Evolutionary conservation across 2,888 invertebrate species (phyloP).

Genomic region (Drosophila macrospina): DNA sequence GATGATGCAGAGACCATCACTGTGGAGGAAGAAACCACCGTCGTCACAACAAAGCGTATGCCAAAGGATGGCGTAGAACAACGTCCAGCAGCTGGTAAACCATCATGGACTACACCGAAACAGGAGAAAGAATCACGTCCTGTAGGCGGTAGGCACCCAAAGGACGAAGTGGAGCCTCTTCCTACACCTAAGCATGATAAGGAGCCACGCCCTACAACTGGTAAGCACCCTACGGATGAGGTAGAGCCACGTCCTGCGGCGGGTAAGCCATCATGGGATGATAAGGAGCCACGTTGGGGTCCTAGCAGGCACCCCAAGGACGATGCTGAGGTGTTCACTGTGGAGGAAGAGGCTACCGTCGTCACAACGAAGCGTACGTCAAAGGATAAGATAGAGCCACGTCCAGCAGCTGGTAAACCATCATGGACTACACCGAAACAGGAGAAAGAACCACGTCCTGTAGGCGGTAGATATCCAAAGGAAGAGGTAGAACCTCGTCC

Average conservation of each 20-base stretch:
- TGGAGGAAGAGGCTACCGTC: not conserved
- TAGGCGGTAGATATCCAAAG: not conserved
- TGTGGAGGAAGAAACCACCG: not conserved
- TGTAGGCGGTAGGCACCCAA: not conserved
- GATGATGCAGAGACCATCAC: conserved; percentile 9
- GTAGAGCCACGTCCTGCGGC: conserved; percentile 6
- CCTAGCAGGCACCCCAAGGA: conserved; percentile 7
- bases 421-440: conserved; percentile 7
- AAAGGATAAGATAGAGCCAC: conserved; percentile 3
- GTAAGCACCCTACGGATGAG: not conserved
- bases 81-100: conserved; percentile 8
- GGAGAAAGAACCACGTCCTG: conserved; percentile 1
- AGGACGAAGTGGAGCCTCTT: conserved; percentile 6
- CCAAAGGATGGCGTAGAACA: conserved; percentile 2
- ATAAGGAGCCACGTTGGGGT: conserved; percentile 22
- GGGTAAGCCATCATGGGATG: conserved; percentile 15
- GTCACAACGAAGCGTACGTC: not conserved
- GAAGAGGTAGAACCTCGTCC: conserved; percentile 1
- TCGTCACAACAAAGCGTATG: not conserved
- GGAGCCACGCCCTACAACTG: conserved; percentile 1
- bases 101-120: conserved; percentile 1
- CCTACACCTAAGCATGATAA: conserved; percentile 2
- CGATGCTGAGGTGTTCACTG: conserved; percentile 9
- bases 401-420: conserved; percentile 7
- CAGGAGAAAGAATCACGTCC: conserved; percentile 2